These are phyloP conservation scores for Noctua janthina DNA, from an alignment of 2,888 invertebrate species.

Conservation along the genomic window DNA sequence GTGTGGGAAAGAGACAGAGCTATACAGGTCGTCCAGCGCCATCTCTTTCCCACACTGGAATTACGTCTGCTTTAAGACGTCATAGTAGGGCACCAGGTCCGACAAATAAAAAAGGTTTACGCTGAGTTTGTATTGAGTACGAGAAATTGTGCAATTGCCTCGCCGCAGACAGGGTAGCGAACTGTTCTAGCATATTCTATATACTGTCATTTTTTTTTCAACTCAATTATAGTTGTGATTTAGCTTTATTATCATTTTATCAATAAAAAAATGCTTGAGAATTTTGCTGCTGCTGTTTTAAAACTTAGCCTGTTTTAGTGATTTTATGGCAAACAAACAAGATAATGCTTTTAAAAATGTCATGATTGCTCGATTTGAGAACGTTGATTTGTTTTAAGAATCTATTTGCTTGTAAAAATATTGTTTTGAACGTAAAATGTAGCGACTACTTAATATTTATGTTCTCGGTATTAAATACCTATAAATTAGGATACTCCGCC, in stretches of 20 bases:
- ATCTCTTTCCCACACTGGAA: neutral
- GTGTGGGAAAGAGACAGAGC: neutral
- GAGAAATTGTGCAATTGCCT: neutral
- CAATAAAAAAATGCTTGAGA: neutral
- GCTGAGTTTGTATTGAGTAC: neutral
- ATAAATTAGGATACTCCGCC: slow-evolving; percentile 41
- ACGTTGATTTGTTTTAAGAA: slow-evolving; percentile 35
- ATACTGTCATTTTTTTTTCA: neutral
- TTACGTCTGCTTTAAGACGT: no score
- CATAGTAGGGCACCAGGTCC: neutral
- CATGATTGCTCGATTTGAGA: neutral
- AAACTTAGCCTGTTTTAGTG: neutral
- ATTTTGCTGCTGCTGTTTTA: neutral
- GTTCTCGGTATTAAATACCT: slow-evolving; percentile 58
- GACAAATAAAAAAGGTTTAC: neutral
- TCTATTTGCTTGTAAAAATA: slow-evolving; percentile 40
- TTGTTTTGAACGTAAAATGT: slow-evolving; percentile 24
- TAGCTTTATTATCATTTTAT: neutral
- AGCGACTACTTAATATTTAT: slow-evolving; percentile 58
- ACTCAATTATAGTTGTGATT: neutral
- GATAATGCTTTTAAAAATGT: neutral
- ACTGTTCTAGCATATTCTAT: neutral
- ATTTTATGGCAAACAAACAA: neutral
- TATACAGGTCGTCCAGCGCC: no score
- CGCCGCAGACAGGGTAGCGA: neutral